Evolutionary conservation across 1,140 invertebrate species (phyloP).

Genomic region (Bacillus rossius): DNA sequence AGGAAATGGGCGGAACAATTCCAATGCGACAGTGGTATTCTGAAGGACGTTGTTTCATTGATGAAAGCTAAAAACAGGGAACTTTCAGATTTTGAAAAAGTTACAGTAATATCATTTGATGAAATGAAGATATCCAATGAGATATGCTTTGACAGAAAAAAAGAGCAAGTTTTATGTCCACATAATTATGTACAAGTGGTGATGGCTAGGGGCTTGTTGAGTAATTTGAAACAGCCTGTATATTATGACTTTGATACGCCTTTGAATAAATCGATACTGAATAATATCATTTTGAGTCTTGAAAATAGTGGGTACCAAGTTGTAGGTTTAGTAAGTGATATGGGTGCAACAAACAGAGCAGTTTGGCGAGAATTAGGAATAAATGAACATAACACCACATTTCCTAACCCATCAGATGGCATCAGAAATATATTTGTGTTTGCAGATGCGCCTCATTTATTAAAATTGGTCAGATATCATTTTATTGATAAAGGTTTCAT

Average conservation of each 20-base stretch:
- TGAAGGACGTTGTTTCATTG: no score
- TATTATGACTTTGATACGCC: conserved; percentile 30
- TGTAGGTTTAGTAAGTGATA: not conserved
- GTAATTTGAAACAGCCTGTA: conserved; percentile 35
- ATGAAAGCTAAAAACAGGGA: no score
- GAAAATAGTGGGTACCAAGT: conserved; percentile 2
- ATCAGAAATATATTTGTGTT: conserved; percentile 15
- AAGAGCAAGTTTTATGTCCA: conserved; percentile 17
- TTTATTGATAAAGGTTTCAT: conserved; percentile 12
- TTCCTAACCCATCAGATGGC: conserved; percentile 7
- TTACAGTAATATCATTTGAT: conserved; percentile 21
- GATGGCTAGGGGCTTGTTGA: conserved; percentile 22
- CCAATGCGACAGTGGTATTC: no score
- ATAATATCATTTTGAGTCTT: conserved; percentile 15
- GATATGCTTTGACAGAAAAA: conserved; percentile 10
- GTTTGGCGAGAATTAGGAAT: conserved; percentile 10
- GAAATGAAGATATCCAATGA: conserved; percentile 15
- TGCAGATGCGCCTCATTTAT: conserved; percentile 17
- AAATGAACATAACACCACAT: not conserved
- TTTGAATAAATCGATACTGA: conserved; percentile 24
- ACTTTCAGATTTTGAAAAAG: no score
- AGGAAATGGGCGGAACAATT: no score
- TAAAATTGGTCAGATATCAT: conserved; percentile 16
- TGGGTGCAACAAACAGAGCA: conserved; percentile 11
- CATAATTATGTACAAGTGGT: conserved; percentile 16